Evolutionary conservation across 2,113 vertebrate genomes (phyloP), one percentile per base, ranked within the genome.

Genomic region (Rousettus leschenaultii): DNA sequence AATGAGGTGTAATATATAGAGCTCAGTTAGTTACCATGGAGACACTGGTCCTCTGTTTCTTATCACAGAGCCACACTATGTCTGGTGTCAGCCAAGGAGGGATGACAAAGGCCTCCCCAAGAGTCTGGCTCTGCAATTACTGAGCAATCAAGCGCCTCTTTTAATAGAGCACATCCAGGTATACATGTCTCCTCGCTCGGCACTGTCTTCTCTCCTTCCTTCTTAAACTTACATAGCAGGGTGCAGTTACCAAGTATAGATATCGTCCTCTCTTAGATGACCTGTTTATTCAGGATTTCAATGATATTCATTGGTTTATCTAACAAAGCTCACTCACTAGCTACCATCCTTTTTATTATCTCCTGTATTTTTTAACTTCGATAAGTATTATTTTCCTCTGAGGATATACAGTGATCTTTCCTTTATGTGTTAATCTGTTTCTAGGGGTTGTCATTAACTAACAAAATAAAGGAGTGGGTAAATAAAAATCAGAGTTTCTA

Each of bases 1-100:
- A 99, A 99, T 98, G 98, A 99, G 98, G 98, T 99, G 97, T 99
- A 99, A 99, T 99, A 98, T 99, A 99, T 99, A 99, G 98, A 99
- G 98, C 98, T 98, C 98, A 95, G 97, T 97, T 98, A 98, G 99
- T 99, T 99, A 98, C 99, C 98, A 99, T 99, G 98, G 99, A 98
- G 98, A 99, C 98, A 95, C 91, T 96, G 97, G 98, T 98, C 98
- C 98, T 98, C 98, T 98, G 98, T 99, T 99, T 98, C 99, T 99
- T 99, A 99, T 99, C 99, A 99, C 98, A 97, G 96, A 97, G 91
- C 86, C 79, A 93, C 97, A 96, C 98, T 98, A 98, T 98, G 95
- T 99, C 98, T 99, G 98, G 99, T 99, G 99, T 99, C 99, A 99
- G 99, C 98, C 97, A 93, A 97, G 93, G 21, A 97, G 57, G 86